phyloP scores from a whole-genome alignment of 2,113 vertebrate species.

The Madoqua kirkii region DNA sequence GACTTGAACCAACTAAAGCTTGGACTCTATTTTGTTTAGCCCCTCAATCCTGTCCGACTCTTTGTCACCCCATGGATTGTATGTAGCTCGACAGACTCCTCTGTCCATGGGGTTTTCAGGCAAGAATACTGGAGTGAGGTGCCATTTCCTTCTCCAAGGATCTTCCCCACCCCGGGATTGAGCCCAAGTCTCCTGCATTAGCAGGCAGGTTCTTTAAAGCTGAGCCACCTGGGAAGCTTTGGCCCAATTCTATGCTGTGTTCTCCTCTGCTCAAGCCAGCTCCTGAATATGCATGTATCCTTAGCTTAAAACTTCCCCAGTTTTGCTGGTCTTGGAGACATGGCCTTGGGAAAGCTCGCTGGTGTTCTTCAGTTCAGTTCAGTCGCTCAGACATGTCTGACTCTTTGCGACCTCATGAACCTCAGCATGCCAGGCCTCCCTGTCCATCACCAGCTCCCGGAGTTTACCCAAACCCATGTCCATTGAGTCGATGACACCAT shows the following conservation, averaged over 20 bases:
- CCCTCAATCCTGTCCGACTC: neutral
- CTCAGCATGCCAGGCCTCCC: neutral
- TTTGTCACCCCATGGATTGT: neutral
- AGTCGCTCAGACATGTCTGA: neutral
- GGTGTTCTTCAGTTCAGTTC: neutral
- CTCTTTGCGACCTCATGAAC: neutral
- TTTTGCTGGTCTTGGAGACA: neutral
- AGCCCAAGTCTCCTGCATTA: neutral
- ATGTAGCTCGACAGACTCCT: neutral
- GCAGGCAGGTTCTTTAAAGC: neutral
- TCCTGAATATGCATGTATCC: neutral
- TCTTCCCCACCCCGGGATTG: neutral
- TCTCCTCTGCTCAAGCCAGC: neutral
- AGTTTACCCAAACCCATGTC: neutral
- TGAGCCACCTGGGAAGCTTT: neutral
- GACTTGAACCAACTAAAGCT: neutral
- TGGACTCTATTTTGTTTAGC: neutral
- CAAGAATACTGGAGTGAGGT: neutral
- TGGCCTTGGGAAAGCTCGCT: neutral
- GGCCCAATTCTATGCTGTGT: neutral
- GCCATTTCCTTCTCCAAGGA: neutral
- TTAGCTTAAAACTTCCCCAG: neutral
- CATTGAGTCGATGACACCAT: neutral
- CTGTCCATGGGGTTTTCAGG: neutral
- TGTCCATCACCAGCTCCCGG: neutral